These are phyloP conservation scores for Urophycis tenuis DNA, from an alignment of 2,797 vertebrate genomes.

Conservation along the genomic window DNA sequence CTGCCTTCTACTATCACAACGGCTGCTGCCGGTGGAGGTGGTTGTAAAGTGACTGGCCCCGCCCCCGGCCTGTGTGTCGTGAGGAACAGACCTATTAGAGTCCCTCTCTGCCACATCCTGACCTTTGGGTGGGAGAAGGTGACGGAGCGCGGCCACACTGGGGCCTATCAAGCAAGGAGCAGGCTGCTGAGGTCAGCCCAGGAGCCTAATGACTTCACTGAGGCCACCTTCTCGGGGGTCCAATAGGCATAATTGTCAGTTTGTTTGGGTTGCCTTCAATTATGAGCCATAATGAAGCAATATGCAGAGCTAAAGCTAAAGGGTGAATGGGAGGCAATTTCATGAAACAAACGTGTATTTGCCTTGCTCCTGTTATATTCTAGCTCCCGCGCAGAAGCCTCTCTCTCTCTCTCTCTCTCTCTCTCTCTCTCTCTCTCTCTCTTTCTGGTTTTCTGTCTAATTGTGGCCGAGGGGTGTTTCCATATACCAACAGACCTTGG, in stretches of 20 bases:
- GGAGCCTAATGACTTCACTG: conserved; percentile 35
- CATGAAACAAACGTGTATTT: background rate
- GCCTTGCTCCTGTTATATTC: conserved; percentile 16
- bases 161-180: conserved; percentile 26
- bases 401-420: no score
- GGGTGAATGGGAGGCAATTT: background rate
- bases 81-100: background rate
- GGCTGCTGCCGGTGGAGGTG: background rate
- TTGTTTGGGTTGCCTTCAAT: conserved; percentile 35
- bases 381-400: conserved; percentile 13
- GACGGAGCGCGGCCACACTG: conserved; percentile 23
- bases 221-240: conserved; percentile 38
- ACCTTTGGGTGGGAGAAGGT: conserved; percentile 37
- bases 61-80: background rate
- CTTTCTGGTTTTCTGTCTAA: background rate
- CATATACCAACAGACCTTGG: background rate
- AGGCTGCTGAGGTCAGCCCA: conserved; percentile 45
- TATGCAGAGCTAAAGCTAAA: conserved; percentile 10
- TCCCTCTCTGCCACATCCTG: conserved; percentile 19
- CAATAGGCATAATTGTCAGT: conserved; percentile 29
- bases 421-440: background rate
- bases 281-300: conserved; percentile 32
- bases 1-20: conserved; percentile 5
- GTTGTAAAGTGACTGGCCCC: background rate
- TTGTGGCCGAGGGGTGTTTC: no score